Conservation (phyloP, 2,113 vertebrate genomes). For the Globicephala melas region DNA sequence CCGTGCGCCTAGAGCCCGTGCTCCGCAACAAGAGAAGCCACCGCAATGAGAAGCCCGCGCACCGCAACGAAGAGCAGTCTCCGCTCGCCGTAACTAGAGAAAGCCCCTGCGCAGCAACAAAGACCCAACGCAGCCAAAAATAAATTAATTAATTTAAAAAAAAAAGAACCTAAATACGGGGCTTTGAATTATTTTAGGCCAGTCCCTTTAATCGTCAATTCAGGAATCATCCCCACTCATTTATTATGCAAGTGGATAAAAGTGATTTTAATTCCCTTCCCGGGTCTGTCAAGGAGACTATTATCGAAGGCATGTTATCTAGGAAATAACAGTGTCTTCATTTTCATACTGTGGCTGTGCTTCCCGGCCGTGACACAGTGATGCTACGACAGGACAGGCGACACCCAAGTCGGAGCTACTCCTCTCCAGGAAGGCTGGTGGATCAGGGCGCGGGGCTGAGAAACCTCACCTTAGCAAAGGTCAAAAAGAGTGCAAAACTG, state of each 20-base stretch:
- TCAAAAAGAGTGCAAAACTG: neutral
- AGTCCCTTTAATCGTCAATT: neutral
- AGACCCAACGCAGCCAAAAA: too few relatives aligned
- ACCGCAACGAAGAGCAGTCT: too few relatives aligned
- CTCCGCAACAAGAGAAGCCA: too few relatives aligned
- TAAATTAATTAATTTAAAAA: too few relatives aligned
- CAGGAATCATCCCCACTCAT: neutral
- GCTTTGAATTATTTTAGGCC: neutral
- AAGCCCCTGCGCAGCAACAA: too few relatives aligned
- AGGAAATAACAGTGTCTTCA: neutral
- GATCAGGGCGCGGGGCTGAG: too few relatives aligned
- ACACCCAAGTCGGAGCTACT: neutral
- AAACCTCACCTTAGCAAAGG: neutral
- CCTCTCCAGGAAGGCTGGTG: neutral
- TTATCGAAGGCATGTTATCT: neutral
- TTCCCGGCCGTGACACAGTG: neutral
- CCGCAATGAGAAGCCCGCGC: too few relatives aligned
- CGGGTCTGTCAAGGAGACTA: neutral
- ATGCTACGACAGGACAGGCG: accelerated
- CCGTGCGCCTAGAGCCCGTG: too few relatives aligned
- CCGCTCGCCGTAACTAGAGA: too few relatives aligned
- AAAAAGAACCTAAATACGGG: neutral
- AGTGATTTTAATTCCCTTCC: neutral
- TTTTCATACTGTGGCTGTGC: neutral
- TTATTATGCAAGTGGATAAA: neutral